Conservation (phyloP, 2,113 vertebrate species). For the Hyperopisus bebe region DNA sequence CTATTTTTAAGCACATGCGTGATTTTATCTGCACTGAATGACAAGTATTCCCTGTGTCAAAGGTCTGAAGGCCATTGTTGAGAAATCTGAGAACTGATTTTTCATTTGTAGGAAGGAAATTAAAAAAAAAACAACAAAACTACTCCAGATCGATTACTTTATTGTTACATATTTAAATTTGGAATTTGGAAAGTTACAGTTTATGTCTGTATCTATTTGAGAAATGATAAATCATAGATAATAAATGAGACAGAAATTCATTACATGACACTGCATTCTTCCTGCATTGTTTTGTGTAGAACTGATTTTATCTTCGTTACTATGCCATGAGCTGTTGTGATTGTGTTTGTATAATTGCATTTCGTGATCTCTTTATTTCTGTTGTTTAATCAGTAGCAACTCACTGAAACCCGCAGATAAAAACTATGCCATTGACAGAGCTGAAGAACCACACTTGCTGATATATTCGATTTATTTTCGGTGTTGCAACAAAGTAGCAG, state of each 20-base stretch:
- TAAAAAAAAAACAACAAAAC: background rate
- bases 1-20: background rate
- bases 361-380: background rate
- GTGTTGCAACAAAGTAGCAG: background rate
- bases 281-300: background rate
- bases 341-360: background rate
- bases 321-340: background rate
- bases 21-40: slow-evolving; percentile 14
- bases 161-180: background rate
- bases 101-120: background rate
- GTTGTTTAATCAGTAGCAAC: background rate
- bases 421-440: background rate
- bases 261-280: background rate
- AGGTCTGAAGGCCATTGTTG: background rate
- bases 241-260: background rate
- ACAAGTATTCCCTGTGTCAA: background rate
- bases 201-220: background rate
- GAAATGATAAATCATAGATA: background rate
- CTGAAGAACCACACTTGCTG: background rate
- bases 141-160: background rate
- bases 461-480: background rate
- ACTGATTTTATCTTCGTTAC: background rate
- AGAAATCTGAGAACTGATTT: background rate
- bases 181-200: background rate
- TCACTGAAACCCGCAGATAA: background rate